phyloP scores from a whole-genome alignment of 2,797 vertebrate genomes.

The Hyperoplus lanceolatus region DNA sequence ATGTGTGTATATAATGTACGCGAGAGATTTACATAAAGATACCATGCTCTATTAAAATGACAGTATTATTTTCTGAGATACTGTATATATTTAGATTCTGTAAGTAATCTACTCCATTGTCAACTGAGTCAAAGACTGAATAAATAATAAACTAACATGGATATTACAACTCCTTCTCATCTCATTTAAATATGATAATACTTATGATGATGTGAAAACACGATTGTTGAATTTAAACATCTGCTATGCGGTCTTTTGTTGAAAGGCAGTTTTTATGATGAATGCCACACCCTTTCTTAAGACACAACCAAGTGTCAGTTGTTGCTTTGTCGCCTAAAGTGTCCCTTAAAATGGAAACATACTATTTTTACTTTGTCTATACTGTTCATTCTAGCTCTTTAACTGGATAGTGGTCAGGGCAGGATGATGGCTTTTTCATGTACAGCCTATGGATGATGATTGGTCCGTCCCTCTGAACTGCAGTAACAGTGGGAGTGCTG shows the following conservation, averaged over 20 bases:
- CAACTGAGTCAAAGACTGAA: constrained; percentile 81
- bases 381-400: not conserved
- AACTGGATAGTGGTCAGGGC: constrained; percentile 10
- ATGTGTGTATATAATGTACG: constrained; percentile 83
- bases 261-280: not conserved
- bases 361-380: not conserved
- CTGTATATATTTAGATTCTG: constrained; percentile 84
- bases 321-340: no score
- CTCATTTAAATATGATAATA: not conserved
- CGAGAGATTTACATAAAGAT: constrained; percentile 77
- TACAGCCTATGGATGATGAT: not conserved
- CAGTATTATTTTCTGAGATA: constrained; percentile 84
- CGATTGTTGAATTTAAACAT: not conserved
- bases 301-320: no score
- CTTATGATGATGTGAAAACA: not conserved
- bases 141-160: constrained; percentile 85
- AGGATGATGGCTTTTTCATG: not conserved
- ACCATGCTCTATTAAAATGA: constrained; percentile 73
- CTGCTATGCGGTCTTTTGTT: not conserved
- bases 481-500: constrained; percentile 30
- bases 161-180: constrained; percentile 30
- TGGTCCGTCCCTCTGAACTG: not conserved
- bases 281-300: not conserved
- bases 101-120: constrained; percentile 76
- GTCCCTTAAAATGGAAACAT: constrained; percentile 14